These are phyloP conservation scores for Prenolepis imparis DNA, from an alignment of 2,888 invertebrate species.

Conservation along the genomic window DNA sequence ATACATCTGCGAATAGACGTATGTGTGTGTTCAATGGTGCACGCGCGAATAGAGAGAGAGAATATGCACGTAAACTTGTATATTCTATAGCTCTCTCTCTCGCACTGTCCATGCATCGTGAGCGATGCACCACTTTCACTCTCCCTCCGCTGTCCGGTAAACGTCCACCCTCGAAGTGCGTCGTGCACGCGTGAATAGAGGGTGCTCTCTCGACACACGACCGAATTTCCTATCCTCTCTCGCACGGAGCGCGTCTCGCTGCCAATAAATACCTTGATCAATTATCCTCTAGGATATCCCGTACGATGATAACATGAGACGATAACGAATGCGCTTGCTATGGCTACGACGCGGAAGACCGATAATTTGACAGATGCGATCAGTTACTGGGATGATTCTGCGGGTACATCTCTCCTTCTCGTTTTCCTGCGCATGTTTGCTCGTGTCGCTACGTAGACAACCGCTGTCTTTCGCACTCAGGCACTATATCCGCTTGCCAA, in stretches of 20 bases:
- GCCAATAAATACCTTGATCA: slow-evolving; percentile 72
- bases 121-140: slow-evolving; percentile 65
- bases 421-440: neutral
- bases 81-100: neutral
- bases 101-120: neutral
- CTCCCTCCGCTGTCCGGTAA: slow-evolving; percentile 49
- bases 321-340: slow-evolving; percentile 26
- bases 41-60: slow-evolving; percentile 3
- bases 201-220: slow-evolving; percentile 56
- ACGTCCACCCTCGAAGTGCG: slow-evolving; percentile 63
- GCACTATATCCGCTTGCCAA: neutral
- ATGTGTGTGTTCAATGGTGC: slow-evolving; percentile 3
- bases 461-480: neutral
- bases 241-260: slow-evolving; percentile 58
- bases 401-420: neutral
- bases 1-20: slow-evolving; percentile 22
- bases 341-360: slow-evolving; percentile 9
- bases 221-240: slow-evolving; percentile 66
- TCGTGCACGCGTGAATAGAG: slow-evolving; percentile 69
- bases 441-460: neutral
- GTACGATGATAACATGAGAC: slow-evolving; percentile 7
- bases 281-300: slow-evolving; percentile 61
- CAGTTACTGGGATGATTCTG: slow-evolving; percentile 11
- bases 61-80: neutral
- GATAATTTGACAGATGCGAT: slow-evolving; percentile 48